Conservation (phyloP, 2,888 invertebrate species). For the Pseudococcus jackbeardsleyi region DNA sequence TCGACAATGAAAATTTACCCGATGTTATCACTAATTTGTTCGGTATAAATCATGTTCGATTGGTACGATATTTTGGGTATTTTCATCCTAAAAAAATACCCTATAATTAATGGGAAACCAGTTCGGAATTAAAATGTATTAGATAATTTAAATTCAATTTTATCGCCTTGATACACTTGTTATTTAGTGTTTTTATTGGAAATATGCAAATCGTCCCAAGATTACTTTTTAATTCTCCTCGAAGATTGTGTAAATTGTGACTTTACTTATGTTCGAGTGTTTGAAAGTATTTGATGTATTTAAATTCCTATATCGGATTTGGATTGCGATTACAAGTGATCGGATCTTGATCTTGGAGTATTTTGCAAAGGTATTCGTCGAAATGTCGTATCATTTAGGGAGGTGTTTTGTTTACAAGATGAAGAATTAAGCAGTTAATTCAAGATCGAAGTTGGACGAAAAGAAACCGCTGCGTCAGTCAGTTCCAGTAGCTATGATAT, state of each 20-base stretch:
- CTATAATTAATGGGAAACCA: constrained; percentile 44
- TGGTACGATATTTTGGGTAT: background rate
- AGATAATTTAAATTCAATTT: constrained; percentile 43
- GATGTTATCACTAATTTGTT: constrained; percentile 41
- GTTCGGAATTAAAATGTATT: constrained; percentile 27
- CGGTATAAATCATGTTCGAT: constrained; percentile 47
- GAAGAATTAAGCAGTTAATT: background rate
- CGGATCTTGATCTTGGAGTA: background rate
- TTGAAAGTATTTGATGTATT: background rate
- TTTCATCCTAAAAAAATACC: background rate
- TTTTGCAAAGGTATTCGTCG: background rate
- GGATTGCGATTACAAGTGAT: background rate
- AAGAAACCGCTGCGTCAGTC: constrained; percentile 15
- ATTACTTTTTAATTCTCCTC: background rate
- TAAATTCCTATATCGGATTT: background rate
- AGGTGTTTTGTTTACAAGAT: background rate
- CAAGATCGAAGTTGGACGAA: background rate
- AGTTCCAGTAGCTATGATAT: background rate
- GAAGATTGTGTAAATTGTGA: background rate
- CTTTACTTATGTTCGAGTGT: background rate
- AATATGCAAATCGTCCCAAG: background rate
- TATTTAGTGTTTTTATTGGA: background rate
- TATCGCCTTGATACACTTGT: background rate
- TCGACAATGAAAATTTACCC: constrained; percentile 7
- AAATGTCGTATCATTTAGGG: background rate